Base-by-base conservation (phyloP, 2,113 vertebrate species). In the Phylloscopus trochilus region DNA sequence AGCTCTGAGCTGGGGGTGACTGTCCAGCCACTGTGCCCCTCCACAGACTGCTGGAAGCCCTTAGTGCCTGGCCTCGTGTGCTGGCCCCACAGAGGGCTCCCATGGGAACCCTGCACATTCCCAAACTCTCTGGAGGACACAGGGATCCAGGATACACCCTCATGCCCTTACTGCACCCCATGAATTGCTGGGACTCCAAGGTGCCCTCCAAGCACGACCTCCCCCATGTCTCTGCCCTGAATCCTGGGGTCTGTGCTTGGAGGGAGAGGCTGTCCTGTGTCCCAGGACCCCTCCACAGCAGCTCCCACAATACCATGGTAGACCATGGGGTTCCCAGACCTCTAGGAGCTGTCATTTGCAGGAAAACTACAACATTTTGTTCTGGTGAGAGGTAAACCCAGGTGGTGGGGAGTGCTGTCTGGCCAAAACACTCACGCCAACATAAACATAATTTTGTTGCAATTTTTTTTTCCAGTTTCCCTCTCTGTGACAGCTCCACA, bases 401-500 rank as follows among this genome's bases (percentile, higher is more conserved):
- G 31, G 19, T 0, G 0, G 13, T 62, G 55, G 37, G n/a, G 28
- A 89, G 26, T 10, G 3, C 46, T 74, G 37, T 1, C 0, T 8
- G 17, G 23, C 69, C n/a, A 62, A 84, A 56, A 15, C n/a, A 41
- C 24, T 74, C 7, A 30, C 31, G 18, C 39, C 35, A 44, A 52
- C 1, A 5, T 10, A 46, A 23, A 21, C 19, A 15, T 10, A 1
- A 19, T 43, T 63, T 63, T 46, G 5, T 27, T 59, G 35, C 26
- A 72, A 26, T 51, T 52, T 72, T 24, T 19, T 37, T 43, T n/a
- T 18, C 11, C 51, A 49, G 17, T 64, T 76, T 49, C 27, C 9
- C 4, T 1, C 20, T 24, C 66, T 0, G 0, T 35, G 58, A 13
- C 8, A 10, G 53, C 11, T 24, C 33, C 49, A 56, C 4, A 28